phyloP scores from a whole-genome alignment of 2,888 invertebrate genomes.

The Dromius quadrimaculatus region DNA sequence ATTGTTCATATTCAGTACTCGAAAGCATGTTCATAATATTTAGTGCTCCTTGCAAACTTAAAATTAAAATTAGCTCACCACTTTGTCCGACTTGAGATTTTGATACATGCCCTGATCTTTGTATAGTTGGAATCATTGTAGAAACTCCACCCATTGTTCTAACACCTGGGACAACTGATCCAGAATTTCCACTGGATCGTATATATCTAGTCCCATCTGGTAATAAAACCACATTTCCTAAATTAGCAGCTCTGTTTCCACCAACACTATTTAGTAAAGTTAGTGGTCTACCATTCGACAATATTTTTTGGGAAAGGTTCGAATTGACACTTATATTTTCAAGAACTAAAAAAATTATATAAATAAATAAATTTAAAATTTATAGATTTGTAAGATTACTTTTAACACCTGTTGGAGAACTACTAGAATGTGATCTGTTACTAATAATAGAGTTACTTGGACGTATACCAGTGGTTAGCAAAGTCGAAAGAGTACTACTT shows the following conservation, averaged over 20 bases:
- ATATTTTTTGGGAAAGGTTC: slow-evolving; percentile 58
- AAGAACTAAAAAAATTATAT: slow-evolving; percentile 59
- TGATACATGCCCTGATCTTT: background rate
- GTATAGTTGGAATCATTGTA: slow-evolving; percentile 21
- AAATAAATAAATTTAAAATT: slow-evolving; percentile 1
- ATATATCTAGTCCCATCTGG: slow-evolving; percentile 61
- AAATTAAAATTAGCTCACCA: too few species aligned
- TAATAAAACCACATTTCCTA: slow-evolving; percentile 62
- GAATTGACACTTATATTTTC: slow-evolving; percentile 63
- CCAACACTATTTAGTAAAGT: slow-evolving; percentile 60
- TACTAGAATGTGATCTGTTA: slow-evolving; percentile 54
- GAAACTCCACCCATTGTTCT: slow-evolving; percentile 20
- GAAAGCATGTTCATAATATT: background rate
- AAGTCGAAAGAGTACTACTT: slow-evolving; percentile 59
- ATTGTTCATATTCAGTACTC: background rate
- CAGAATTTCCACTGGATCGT: slow-evolving; percentile 1
- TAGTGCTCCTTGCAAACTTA: background rate
- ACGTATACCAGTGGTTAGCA: slow-evolving; percentile 61
- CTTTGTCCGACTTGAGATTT: background rate
- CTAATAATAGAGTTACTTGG: slow-evolving; percentile 57
- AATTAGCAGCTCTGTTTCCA: slow-evolving; percentile 39
- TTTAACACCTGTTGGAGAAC: slow-evolving; percentile 59
- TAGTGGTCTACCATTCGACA: slow-evolving; percentile 60
- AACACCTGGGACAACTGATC: background rate
- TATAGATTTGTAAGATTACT: slow-evolving; percentile 55